Evolutionary conservation across 2,888 invertebrate species (phyloP), one percentile per base, ranked within the genome.

Genomic region (Caenorhabditis panamensis): DNA sequence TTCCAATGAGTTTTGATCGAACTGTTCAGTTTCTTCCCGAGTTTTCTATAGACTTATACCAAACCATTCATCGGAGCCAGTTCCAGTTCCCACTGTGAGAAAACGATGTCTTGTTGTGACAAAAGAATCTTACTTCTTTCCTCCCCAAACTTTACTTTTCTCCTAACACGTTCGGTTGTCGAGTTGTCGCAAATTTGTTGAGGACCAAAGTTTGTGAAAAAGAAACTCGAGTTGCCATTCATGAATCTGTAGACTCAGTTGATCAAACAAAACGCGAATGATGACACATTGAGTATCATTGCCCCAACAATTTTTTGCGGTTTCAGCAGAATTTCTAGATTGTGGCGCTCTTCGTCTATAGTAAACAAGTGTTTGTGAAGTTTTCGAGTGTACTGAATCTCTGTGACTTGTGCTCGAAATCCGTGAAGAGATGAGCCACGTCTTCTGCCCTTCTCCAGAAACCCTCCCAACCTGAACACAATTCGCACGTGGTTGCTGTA

Each of bases 241-340:
- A 73, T 73, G 73, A 73, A 63, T 51, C 59, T 75, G 75, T 75
- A 61, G 75, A 67, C 75, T 66, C 75, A 75, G 75, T 61, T 75
- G 66, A 66, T 75, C 75, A 75, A 66, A 75, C 53, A 75, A 47
- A 28, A 62, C 58, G 37, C 22, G 36, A 26, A 37, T 72, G 73
- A 73, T 73, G 73, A 73, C 73, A 73, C 64, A 73, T 64, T 20
- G 54, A 63, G 63, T 63, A 54, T 71, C 62, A 56, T 56, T 56
- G 13, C 28, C 47, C 47, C 61, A 71, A 61, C 71, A 58, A 54
- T 58, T 56, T 56, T 68, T 58, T 31, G 24, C 64, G 13, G 8
- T 64, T 47, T 47, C 47, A 47, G 47, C 47, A 47, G 4, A 47
- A 18, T 54, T 54, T n/a, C 41, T 26, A 4, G 9, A 9, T 6